Conservation (phyloP, 2,797 vertebrate genomes). For the Dermochelys coriacea region DNA sequence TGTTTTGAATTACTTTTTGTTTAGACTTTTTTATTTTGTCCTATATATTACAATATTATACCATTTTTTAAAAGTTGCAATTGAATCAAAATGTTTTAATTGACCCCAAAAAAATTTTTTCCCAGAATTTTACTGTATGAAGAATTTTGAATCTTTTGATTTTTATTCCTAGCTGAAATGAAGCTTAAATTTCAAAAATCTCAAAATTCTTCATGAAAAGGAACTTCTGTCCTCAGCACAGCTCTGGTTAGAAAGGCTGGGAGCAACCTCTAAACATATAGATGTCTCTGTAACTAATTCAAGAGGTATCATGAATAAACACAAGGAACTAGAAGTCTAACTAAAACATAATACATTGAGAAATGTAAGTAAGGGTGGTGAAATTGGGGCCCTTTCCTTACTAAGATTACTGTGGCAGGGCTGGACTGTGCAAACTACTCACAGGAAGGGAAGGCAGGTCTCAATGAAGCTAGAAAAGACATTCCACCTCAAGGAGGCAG, state of each 20-base stretch:
- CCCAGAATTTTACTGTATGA: neutral
- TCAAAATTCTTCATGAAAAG: neutral
- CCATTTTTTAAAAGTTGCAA: conserved; percentile 1
- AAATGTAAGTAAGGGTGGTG: neutral
- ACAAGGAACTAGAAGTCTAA: neutral
- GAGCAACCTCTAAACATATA: conserved; percentile 9
- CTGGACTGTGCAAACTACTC: neutral
- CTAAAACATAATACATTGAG: neutral
- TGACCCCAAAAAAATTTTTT: neutral
- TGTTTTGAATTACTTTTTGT: neutral
- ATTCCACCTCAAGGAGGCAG: neutral
- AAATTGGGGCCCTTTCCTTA: neutral
- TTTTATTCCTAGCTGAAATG: neutral
- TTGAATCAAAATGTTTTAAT: neutral
- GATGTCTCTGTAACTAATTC: neutral
- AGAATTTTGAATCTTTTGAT: neutral
- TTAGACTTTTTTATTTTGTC: neutral
- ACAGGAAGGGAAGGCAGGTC: neutral
- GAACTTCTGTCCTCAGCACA: neutral
- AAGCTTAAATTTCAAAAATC: neutral
- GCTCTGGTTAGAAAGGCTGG: conserved; percentile 1
- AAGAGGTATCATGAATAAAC: neutral
- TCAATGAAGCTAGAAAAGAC: neutral
- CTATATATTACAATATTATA: neutral
- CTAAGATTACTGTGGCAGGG: neutral